Percentiles rank a stretch among this genome's conserved stretches.
phyloP scores from a whole-genome alignment of 2,888 invertebrate genomes.

The Ophion ellenae region DNA sequence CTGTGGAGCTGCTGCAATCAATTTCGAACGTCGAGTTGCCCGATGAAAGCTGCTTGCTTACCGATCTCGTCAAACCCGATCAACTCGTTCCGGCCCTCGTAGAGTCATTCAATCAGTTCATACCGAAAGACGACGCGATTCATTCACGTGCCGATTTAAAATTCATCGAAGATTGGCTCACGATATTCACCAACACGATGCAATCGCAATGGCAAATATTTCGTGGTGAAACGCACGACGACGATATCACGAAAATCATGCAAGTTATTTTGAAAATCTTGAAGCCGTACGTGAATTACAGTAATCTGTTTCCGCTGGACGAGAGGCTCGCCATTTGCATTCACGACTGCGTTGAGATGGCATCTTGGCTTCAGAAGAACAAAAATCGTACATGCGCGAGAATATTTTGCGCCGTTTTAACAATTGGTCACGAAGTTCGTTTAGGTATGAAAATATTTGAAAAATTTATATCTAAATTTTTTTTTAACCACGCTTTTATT shows the following conservation, averaged over 20 bases:
- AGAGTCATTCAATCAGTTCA: constrained; percentile 74
- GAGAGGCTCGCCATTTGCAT: constrained; percentile 74
- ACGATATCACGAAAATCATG: constrained; percentile 69
- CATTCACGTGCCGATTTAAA: constrained; percentile 67
- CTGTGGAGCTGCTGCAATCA: constrained; percentile 75
- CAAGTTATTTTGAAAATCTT: constrained; percentile 72
- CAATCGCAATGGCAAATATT: constrained; percentile 66
- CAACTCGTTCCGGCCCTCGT: constrained; percentile 72
- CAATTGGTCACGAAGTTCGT: constrained; percentile 72
- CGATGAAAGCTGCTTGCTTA: constrained; percentile 69
- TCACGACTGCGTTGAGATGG: constrained; percentile 75
- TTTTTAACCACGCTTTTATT: too few relatives aligned
- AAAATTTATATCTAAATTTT: not conserved
- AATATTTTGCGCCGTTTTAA: constrained; percentile 68
- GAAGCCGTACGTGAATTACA: constrained; percentile 69
- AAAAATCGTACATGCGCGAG: constrained; percentile 61
- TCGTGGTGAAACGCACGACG: constrained; percentile 6
- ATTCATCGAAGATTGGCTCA: constrained; percentile 75
- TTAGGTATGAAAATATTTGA: constrained; percentile 67
- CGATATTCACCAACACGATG: constrained; percentile 70
- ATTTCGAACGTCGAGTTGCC: constrained; percentile 68
- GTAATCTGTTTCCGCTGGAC: constrained; percentile 73
- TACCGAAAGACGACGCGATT: constrained; percentile 63
- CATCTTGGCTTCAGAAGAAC: constrained; percentile 73
- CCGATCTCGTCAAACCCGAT: constrained; percentile 70